These are phyloP conservation scores for Laticauda laticaudata DNA, from an alignment of 2,113 vertebrate genomes.

Conservation along the genomic window DNA sequence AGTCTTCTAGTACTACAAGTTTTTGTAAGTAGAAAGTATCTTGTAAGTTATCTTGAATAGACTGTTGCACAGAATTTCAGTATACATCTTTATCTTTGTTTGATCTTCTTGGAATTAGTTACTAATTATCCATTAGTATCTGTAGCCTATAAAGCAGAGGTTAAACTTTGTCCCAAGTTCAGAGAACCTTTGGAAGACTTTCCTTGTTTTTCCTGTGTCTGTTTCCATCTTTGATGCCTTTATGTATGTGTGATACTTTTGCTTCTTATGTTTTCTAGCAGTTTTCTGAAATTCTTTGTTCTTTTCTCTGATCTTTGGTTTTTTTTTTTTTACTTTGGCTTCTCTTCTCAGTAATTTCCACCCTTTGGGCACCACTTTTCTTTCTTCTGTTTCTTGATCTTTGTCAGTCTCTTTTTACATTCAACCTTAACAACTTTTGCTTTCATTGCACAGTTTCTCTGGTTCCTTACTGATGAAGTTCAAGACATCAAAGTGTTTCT, in stretches of 20 bases:
- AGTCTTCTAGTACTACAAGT: neutral
- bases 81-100: neutral
- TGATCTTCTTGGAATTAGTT: neutral
- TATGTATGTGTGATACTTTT: neutral
- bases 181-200: neutral
- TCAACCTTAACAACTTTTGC: neutral
- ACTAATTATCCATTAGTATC: neutral
- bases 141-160: neutral
- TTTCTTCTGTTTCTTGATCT: neutral
- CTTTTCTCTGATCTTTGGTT: neutral
- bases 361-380: neutral
- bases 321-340: neutral
- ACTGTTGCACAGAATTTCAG: neutral
- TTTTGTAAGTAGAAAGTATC: neutral
- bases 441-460: neutral
- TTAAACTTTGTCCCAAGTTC: neutral
- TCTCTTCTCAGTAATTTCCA: neutral
- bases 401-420: neutral
- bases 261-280: neutral
- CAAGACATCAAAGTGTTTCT: neutral
- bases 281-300: neutral
- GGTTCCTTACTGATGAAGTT: neutral
- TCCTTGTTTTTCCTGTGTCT: neutral
- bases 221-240: neutral
- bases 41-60: neutral